Base-by-base conservation (phyloP, 2,888 invertebrate genomes). In the Stenolophus ochropezus region DNA sequence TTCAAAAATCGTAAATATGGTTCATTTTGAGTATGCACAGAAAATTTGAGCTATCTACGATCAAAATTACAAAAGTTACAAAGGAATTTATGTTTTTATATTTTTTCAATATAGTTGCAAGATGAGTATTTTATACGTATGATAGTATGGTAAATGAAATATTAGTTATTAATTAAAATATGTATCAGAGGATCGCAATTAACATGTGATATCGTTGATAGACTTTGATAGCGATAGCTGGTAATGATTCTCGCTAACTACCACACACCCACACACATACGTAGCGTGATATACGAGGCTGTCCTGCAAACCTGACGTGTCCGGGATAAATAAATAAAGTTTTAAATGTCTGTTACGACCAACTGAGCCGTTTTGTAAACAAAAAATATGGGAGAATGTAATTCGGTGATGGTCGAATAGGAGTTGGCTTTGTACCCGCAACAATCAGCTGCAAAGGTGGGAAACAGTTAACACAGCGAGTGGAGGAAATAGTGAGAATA, bases 241-340 rank as follows among this genome's bases (percentile, higher is more conserved):
- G 33, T 42, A 42, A 42, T 42, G 33, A 42, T 42, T 42, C 33
- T 11, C 33, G 33, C 33, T 42, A 42, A 42, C 33, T 51, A 51
- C 51, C 51, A 51, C 51, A 16, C 51, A 51, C 51, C 5, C 51
- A 51, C 51, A n/a, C 18, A 51, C 51, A 4, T 14, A n/a, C 51
- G 5, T n/a, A 51, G 77, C 47, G 71, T 79, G 79, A 69, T 79
- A 18, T 25, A 69, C 79, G 79, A 71, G 79, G 79, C 53, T 71
- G 71, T 69, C 71, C 53, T 33, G 71, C 27, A 4, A 18, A 51
- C 20, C 27, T 71, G 79, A 53, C 79, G 79, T 79, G 71, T 53
- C n/a, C 53, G 71, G 71, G 79, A 79, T 71, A 79, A 79, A 79
- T 79, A 79, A 79, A 69, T 71, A 79, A 79, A 79, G 25, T 79